These are phyloP conservation scores for Centropus bengalensis DNA, from an alignment of 2,113 vertebrate species.

Conservation along the genomic window DNA sequence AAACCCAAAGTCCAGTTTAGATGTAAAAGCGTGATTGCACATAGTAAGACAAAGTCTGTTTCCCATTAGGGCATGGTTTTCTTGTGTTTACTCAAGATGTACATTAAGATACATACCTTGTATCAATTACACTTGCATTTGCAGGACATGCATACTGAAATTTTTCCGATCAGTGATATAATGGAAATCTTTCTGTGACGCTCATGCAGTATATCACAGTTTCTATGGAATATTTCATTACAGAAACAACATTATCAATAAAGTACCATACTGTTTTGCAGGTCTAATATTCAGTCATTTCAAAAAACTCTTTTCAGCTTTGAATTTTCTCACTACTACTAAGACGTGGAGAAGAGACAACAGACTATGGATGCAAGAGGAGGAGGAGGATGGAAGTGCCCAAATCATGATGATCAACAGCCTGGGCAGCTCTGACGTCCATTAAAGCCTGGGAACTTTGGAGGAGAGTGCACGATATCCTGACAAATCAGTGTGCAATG, in stretches of 20 bases:
- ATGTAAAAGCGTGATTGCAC: slow-evolving; percentile 48
- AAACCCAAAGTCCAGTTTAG: slow-evolving; percentile 41
- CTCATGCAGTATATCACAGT: not conserved
- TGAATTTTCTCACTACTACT: not conserved
- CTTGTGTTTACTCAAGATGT: slow-evolving; percentile 66
- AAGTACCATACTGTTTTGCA: not conserved
- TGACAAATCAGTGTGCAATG: not conserved
- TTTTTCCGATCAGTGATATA: slow-evolving; percentile 57
- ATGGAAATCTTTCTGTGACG: slow-evolving; percentile 53
- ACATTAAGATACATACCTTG: slow-evolving; percentile 68
- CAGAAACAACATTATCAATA: slow-evolving; percentile 4
- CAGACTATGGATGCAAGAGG: fast-evolving
- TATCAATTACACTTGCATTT: slow-evolving; percentile 71
- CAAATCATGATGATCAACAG: not conserved
- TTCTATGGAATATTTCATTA: slow-evolving; percentile 30
- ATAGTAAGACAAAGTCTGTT: slow-evolving; percentile 49
- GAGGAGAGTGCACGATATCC: not conserved
- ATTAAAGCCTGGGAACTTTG: not conserved
- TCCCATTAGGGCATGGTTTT: slow-evolving; percentile 62
- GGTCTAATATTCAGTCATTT: not conserved
- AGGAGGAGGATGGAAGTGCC: not conserved
- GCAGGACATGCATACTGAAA: slow-evolving; percentile 48
- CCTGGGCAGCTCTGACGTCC: fast-evolving
- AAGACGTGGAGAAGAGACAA: not conserved
- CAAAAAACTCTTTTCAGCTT: slow-evolving; percentile 11